A percentile compares a stretch with the other conserved stretches of the same genome.
phyloP scores from a whole-genome alignment of 1,140 invertebrate species.

The Ceratitis capitata region DNA sequence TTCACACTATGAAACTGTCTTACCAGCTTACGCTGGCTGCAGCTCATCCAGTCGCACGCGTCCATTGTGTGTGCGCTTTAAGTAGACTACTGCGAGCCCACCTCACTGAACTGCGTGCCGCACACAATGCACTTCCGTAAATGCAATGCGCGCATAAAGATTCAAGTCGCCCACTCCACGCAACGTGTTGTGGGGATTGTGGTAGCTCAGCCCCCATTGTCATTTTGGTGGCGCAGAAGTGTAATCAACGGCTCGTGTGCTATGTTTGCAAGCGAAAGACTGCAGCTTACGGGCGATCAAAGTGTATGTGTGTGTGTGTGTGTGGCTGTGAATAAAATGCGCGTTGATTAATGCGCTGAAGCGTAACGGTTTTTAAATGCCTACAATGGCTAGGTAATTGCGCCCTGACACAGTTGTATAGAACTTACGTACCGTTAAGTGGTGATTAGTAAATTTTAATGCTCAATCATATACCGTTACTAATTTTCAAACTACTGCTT shows the following conservation, averaged over 20 bases:
- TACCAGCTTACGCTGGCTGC: too few relatives aligned
- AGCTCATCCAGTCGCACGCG: conserved; percentile 4
- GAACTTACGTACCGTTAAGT: not conserved
- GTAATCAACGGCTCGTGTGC: not conserved
- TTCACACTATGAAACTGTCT: too few relatives aligned
- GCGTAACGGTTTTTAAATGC: not conserved
- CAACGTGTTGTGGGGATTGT: too few relatives aligned
- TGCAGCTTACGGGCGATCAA: conserved; percentile 2
- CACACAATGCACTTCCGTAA: not conserved
- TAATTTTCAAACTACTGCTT: not conserved
- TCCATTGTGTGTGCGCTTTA: not conserved
- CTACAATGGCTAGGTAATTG: not conserved
- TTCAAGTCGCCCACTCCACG: not conserved
- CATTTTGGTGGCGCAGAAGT: not conserved
- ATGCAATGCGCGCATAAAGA: not conserved
- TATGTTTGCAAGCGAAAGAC: not conserved
- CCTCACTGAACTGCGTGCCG: not conserved
- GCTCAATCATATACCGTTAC: not conserved
- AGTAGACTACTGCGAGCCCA: not conserved
- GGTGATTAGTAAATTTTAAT: not conserved
- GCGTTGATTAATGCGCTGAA: not conserved
- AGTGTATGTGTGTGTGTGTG: not conserved
- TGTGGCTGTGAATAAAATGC: not conserved
- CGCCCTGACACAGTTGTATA: not conserved
- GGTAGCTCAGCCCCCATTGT: not conserved